Evolutionary conservation across 2,113 vertebrate genomes (phyloP).

Genomic region (Pomatorhinus ruficollis): DNA sequence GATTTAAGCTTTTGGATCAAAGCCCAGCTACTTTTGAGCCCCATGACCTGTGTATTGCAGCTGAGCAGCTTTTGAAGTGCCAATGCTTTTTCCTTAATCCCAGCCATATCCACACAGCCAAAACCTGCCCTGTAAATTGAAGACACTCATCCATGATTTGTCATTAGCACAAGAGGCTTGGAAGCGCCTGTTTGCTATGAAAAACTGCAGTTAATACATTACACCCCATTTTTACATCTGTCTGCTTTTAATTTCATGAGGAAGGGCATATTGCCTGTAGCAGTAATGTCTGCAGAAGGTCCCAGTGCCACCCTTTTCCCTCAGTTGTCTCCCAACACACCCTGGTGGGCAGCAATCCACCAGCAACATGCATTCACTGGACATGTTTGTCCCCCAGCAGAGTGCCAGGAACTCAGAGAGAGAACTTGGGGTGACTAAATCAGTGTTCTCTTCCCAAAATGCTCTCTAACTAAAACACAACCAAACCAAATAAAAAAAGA

Average conservation of each 20-base stretch:
- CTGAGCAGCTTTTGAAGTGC: not conserved
- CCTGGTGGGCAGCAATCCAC: not conserved
- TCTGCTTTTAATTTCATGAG: not conserved
- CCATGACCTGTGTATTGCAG: not conserved
- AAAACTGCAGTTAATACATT: not conserved
- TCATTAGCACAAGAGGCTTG: not conserved
- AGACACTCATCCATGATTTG: not conserved
- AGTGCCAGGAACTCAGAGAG: not conserved
- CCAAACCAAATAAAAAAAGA: fast-evolving
- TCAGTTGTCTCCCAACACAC: fast-evolving
- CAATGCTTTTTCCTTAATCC: not conserved
- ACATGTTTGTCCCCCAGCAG: not conserved
- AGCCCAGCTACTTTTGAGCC: not conserved
- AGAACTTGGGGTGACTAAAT: not conserved
- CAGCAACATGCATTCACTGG: fast-evolving
- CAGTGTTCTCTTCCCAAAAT: not conserved
- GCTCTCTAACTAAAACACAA: not conserved
- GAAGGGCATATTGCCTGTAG: not conserved
- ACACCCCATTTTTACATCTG: not conserved
- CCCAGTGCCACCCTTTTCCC: not conserved
- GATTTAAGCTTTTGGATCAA: not conserved
- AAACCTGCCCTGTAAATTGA: not conserved
- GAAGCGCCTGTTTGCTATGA: not conserved
- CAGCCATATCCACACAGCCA: not conserved
- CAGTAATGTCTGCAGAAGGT: not conserved